Base-by-base conservation (phyloP, 2,113 vertebrate species). In the Xiphophorus couchianus region DNA sequence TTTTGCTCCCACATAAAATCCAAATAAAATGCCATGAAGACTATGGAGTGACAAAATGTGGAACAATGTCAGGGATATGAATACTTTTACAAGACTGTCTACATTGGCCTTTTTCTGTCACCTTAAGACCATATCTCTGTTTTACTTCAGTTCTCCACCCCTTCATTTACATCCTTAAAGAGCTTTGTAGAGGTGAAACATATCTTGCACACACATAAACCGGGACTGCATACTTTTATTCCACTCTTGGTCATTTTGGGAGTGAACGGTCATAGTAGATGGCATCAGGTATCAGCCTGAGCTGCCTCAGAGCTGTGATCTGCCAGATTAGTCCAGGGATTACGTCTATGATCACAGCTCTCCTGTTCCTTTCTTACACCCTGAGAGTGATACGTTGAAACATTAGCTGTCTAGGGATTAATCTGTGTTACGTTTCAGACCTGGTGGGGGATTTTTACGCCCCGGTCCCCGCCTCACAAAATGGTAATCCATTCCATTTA, bases 281-380 rank as follows among this genome's bases (percentile, higher is more conserved):
- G 76, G 83, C 75, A 77, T 90, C 84, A 51, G 28, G 79, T 86
- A 85, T 69, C 84, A 5, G 66, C 76, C 86, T 87, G 77, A 85
- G 89, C 74, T 76, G 65, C 74, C 66, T 60, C 51, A 6, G 71
- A 61, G 51, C 84, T 84, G 78, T 80, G 70, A 86, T 84, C 76
- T 83, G 64, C 33, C 68, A 76, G 90, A 89, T 90, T 88, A 87
- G 71, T 77, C 5, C 15, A 37, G 64, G 80, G 85, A 90, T 91
- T 85, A 90, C 64, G 25, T 75, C 65, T 73, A 58, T 73, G 78
- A 82, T 84, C 69, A 31, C 70, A 73, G 72, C 71, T 31, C 74
- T 19, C 25, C 66, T 62, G 25, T 2, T 27, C 67, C 77, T 54
- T 73, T 72, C 74, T 12, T 63, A 15, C 74, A 64, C 74, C 44